Conservation (phyloP, 2,797 vertebrate genomes). For the Rhinogobio ventralis region DNA sequence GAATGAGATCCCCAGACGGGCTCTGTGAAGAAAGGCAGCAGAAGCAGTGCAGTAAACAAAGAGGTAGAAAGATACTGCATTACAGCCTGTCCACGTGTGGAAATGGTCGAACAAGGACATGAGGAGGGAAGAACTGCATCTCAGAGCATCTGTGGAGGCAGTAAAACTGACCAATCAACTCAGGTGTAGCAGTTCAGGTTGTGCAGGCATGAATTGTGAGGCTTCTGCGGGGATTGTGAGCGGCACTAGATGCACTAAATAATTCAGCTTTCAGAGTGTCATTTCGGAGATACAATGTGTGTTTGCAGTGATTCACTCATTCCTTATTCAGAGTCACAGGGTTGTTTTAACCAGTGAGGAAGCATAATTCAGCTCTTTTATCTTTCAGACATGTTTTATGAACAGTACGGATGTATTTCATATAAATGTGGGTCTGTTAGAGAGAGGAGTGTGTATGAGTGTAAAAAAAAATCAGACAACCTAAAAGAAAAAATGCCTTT, state of each 20-base stretch:
- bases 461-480: background rate
- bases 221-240: slow-evolving; percentile 21
- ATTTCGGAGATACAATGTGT: slow-evolving; percentile 35
- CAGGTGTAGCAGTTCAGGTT: background rate
- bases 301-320: slow-evolving; percentile 43
- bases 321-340: slow-evolving; percentile 48
- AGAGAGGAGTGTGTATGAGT: background rate
- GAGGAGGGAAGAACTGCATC: background rate
- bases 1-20: slow-evolving; percentile 50
- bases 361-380: slow-evolving; percentile 50
- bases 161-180: slow-evolving; percentile 33
- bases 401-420: slow-evolving; percentile 40
- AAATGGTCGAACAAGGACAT: slow-evolving; percentile 15
- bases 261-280: slow-evolving; percentile 52
- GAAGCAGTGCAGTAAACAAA: slow-evolving; percentile 18
- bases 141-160: background rate
- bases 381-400: slow-evolving; percentile 55
- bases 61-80: background rate
- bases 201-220: background rate
- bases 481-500: background rate
- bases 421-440: slow-evolving; percentile 19
- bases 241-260: slow-evolving; percentile 54
- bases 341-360: slow-evolving; percentile 51
- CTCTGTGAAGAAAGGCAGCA: slow-evolving; percentile 26
- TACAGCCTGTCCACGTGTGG: background rate